A percentile compares a stretch with the other conserved stretches of the same genome.
These are phyloP conservation scores for Melanogrammus aeglefinus DNA, from an alignment of 2,797 vertebrate species.

Conservation along the genomic window DNA sequence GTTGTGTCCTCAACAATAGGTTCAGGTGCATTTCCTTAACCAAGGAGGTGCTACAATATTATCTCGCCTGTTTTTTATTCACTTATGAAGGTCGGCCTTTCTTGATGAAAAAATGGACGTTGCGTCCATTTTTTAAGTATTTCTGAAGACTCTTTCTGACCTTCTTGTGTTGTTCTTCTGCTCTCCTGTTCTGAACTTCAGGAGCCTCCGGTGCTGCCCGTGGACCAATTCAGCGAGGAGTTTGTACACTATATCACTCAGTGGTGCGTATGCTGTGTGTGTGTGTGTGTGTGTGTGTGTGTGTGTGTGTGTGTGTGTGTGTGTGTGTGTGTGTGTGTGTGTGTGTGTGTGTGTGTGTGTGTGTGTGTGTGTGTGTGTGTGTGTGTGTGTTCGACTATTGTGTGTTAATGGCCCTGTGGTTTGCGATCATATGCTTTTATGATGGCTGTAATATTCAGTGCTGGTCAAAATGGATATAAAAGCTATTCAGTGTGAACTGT, in stretches of 20 bases:
- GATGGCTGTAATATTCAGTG: slow-evolving; percentile 20
- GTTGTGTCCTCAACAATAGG: slow-evolving; percentile 45
- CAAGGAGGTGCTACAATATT: slow-evolving; percentile 17
- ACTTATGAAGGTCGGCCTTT: slow-evolving; percentile 30
- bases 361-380: background rate
- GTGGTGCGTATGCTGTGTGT: slow-evolving; percentile 82
- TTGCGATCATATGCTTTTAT: slow-evolving; percentile 33
- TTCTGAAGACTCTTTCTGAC: background rate
- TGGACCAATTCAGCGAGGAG: slow-evolving; percentile 91
- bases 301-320: background rate
- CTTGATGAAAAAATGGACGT: background rate
- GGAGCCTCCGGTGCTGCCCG: slow-evolving; percentile 94
- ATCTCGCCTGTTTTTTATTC: slow-evolving; percentile 22
- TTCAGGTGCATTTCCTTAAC: slow-evolving; percentile 54
- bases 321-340: background rate
- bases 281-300: background rate
- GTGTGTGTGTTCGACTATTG: background rate
- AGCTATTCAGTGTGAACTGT: slow-evolving; percentile 22
- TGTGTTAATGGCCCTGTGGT: slow-evolving; percentile 23
- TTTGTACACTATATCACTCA: slow-evolving; percentile 99
- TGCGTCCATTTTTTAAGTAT: background rate
- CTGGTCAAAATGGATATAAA: slow-evolving; percentile 35
- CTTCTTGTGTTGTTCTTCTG: slow-evolving; percentile 1
- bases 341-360: slow-evolving; percentile 6
- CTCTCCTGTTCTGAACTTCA: slow-evolving; percentile 59